Evolutionary conservation across 2,888 invertebrate genomes (phyloP).

Genomic region (Xestia rhomboidea): DNA sequence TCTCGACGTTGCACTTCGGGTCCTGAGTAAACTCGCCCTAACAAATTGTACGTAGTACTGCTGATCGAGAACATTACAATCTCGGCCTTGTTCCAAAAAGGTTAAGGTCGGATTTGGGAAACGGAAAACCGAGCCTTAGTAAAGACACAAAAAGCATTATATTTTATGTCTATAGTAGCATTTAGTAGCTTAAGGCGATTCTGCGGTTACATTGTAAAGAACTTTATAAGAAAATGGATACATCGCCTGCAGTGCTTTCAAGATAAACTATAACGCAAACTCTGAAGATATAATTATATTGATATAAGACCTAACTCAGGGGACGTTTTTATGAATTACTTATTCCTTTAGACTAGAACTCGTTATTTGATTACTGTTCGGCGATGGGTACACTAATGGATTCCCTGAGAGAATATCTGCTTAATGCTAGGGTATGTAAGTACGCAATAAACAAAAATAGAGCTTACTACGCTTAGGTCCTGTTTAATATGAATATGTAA

Average conservation of each 20-base stretch:
- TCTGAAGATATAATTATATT: slow-evolving; percentile 81
- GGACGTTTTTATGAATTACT: slow-evolving; percentile 77
- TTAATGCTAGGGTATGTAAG: slow-evolving; percentile 54
- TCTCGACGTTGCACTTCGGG: slow-evolving; percentile 88
- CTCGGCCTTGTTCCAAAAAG: slow-evolving; percentile 67
- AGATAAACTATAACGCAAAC: slow-evolving; percentile 77
- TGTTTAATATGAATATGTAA: slow-evolving; percentile 55
- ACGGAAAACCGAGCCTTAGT: slow-evolving; percentile 57
- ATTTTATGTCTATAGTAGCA: slow-evolving; percentile 88
- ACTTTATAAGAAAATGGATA: slow-evolving; percentile 80
- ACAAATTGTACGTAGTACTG: slow-evolving; percentile 80
- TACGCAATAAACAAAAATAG: slow-evolving; percentile 60
- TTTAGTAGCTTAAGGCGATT: slow-evolving; percentile 87
- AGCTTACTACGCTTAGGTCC: slow-evolving; percentile 19
- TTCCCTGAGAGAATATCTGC: slow-evolving; percentile 61
- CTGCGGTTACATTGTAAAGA: slow-evolving; percentile 85
- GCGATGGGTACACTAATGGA: slow-evolving; percentile 64
- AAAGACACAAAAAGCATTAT: slow-evolving; percentile 84
- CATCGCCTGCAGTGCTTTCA: slow-evolving; percentile 77
- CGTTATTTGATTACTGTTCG: slow-evolving; percentile 67
- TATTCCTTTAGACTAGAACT: slow-evolving; percentile 70
- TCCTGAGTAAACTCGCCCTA: slow-evolving; percentile 88
- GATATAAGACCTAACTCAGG: slow-evolving; percentile 78
- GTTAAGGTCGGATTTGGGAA: slow-evolving; percentile 70
- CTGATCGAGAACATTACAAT: slow-evolving; percentile 60